Evolutionary conservation across 1,140 invertebrate genomes (phyloP).

Genomic region (Drosophila burlai): DNA sequence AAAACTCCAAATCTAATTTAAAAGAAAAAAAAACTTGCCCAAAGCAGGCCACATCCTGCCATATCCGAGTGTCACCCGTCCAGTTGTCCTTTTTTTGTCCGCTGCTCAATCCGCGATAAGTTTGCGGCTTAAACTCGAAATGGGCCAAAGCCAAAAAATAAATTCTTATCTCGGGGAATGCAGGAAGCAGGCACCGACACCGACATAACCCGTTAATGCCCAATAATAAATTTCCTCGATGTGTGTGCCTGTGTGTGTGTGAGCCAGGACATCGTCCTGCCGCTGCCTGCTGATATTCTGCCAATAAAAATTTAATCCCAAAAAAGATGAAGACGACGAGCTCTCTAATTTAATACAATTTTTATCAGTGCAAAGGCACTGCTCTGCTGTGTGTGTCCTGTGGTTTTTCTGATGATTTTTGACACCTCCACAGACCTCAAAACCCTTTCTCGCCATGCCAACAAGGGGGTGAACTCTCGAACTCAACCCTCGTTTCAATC

Average conservation of each 20-base stretch:
- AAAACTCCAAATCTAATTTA: background rate
- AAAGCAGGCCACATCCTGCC: constrained; percentile 13
- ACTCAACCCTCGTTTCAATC: constrained; percentile 50
- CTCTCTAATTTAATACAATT: constrained; percentile 75
- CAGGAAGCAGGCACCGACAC: constrained; percentile 43
- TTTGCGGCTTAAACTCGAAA: constrained; percentile 45
- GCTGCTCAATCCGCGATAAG: constrained; percentile 50
- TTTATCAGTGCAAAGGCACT: constrained; percentile 64
- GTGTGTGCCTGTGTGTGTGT: constrained; percentile 5
- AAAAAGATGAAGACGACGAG: constrained; percentile 33
- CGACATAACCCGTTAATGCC: constrained; percentile 76
- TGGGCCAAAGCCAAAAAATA: constrained; percentile 56
- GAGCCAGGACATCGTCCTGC: constrained; percentile 9
- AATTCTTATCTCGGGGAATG: constrained; percentile 61
- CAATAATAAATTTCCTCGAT: constrained; percentile 69
- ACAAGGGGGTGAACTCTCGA: constrained; percentile 6
- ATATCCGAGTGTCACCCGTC: background rate
- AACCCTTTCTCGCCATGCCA: constrained; percentile 44
- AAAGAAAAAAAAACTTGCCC: background rate
- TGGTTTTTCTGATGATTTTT: constrained; percentile 62
- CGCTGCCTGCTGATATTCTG: constrained; percentile 61
- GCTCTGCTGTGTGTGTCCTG: constrained; percentile 20
- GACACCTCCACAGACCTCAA: constrained; percentile 60
- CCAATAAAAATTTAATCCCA: constrained; percentile 84
- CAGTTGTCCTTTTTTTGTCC: constrained; percentile 30